Evolutionary conservation across 2,113 vertebrate species (phyloP).

Genomic region (Onychostruthus taczanowskii): DNA sequence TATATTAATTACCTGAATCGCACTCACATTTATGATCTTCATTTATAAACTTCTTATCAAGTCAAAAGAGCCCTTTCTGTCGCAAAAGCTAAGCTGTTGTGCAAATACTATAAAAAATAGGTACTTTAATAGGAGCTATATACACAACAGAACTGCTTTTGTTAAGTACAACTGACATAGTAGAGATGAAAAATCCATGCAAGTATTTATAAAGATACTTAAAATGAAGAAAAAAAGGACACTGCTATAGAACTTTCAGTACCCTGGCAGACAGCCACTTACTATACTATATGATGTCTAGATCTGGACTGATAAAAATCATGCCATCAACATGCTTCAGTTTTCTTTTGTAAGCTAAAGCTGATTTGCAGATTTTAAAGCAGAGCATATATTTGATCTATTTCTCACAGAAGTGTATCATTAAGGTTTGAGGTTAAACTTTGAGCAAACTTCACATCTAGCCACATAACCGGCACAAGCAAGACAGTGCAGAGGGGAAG

Average conservation of each 20-base stretch:
- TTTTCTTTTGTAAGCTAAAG: slow-evolving; percentile 70
- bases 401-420: slow-evolving; percentile 61
- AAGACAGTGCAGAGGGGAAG: slow-evolving; percentile 61
- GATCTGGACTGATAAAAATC: slow-evolving; percentile 72
- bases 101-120: slow-evolving; percentile 72
- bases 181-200: slow-evolving; percentile 75
- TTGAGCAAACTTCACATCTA: slow-evolving; percentile 69
- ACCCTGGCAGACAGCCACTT: slow-evolving; percentile 54
- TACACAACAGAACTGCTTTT: slow-evolving; percentile 63
- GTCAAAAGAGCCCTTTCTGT: slow-evolving; percentile 93
- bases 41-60: slow-evolving; percentile 74
- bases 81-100: slow-evolving; percentile 84
- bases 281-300: slow-evolving; percentile 68
- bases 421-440: slow-evolving; percentile 67
- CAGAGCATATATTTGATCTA: slow-evolving; percentile 58
- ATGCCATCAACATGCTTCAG: slow-evolving; percentile 79
- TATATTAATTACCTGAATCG: slow-evolving; percentile 87
- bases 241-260: slow-evolving; percentile 65
- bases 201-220: slow-evolving; percentile 67
- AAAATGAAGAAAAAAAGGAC: slow-evolving; percentile 65
- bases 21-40: slow-evolving; percentile 76
- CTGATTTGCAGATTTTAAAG: slow-evolving; percentile 62
- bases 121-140: slow-evolving; percentile 64
- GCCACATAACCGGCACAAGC: slow-evolving; percentile 69
- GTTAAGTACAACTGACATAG: slow-evolving; percentile 56